Base-by-base conservation (phyloP, 2,888 invertebrate genomes). In the Parnassius glacialis region DNA sequence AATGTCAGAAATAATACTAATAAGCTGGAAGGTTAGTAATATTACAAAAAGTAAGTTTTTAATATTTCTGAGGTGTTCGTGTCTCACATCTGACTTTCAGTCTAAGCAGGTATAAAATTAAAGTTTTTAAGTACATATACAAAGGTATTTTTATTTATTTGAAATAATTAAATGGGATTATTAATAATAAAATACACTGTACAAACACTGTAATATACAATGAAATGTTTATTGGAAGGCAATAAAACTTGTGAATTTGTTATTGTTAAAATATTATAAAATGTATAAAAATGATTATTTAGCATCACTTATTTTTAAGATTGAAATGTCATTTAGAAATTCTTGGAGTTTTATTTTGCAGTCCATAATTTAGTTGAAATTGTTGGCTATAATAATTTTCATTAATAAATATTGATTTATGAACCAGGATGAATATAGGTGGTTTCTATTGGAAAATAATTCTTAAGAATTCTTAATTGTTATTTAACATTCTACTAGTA, bases 241-340 rank as follows among this genome's bases (percentile, higher is more conserved):
- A 54, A 70, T 69, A 69, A 78, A 69, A 78, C 75, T 70, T 74
- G 77, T 75, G 71, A 79, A 80, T 83, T 79, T 83, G 84, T 85
- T 86, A 81, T 78, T 82, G 80, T 83, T 83, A 70, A 79, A 80
- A 78, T 76, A 81, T 80, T 80, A 80, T 78, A 79, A 76, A 74
- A 74, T 50, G 16, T 79, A 75, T 70, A 72, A 70, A 69, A 72
- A 67, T 72, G 66, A 74, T 78, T 77, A 76, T 79, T 74, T 80
- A 79, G 75, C 69, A 75, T 74, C 74, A 77, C 71, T 74, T 75
- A 73, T 70, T 79, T 34, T 78, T 75, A 78, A 75, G 72, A 75
- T 76, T 81, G 72, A 78, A 81, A 81, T 80, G 81, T 83, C 81
- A 83, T 83, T 83, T 67, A 67, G 63, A 70, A 67, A 48, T 70